Evolutionary conservation across 2,888 invertebrate genomes (phyloP), one percentile per base, ranked within the genome.

Genomic region (Pterostichus madidus): DNA sequence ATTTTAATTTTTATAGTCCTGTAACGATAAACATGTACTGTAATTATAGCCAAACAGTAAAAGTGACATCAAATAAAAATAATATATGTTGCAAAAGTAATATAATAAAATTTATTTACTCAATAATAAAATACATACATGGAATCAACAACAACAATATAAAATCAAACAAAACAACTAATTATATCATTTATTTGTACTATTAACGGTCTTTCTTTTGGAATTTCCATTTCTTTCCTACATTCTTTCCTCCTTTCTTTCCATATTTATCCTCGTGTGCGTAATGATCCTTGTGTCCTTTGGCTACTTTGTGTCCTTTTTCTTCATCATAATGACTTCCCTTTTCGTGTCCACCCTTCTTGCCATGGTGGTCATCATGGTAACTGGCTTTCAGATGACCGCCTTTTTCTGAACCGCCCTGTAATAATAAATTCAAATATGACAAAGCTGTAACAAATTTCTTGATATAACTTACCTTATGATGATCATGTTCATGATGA

Each of bases 341-440:
- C 85, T 94, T 92, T 39, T 89, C 90, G 86, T 91, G 90, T 84
- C 92, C 90, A 0, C 92, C 92, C 76, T 92, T 90, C 64, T 94
- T 92, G 0, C 93, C 94, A 85, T 93, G 91, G 24, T 91, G 88
- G 68, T 90, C 91, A 31, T 91, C 90, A 61, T 92, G 89, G 85
- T 92, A 90, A 0, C 87, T 91, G 0, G 91, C 90, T 8, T 93
- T 89, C 71, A 91, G 89, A 75, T 93, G 91, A 0, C 91, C 91
- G 24, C 91, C 91, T 87, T 93, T 93, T 85, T 90, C 90, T 83
- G 92, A 90, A 0, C 93, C 93, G 2, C 94, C 94, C 92, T 93
- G 86, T n/a, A 84, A 88, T 85, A 7, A 84, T 68, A 84, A 64
- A 80, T 13, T n/a, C 2, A n/a, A 5, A 49, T 13, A 10, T 11